phyloP scores from a whole-genome alignment of 1,140 invertebrate genomes.

The Camponotus floridanus region DNA sequence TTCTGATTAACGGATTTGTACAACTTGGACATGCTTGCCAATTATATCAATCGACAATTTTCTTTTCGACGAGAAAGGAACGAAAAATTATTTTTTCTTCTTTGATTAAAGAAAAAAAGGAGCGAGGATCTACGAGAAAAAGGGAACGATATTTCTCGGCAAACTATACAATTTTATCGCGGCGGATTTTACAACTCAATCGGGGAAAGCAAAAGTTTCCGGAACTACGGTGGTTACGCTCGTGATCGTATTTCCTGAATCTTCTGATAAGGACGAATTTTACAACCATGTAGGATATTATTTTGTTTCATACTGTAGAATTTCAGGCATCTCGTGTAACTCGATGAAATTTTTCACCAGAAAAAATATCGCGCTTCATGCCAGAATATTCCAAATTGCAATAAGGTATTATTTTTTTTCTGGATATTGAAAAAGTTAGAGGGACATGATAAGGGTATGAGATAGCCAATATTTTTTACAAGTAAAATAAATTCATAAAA shows the following conservation, averaged over 20 bases:
- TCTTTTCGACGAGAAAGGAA: conserved; percentile 17
- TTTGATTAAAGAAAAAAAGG: conserved; percentile 8
- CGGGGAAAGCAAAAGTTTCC: conserved; percentile 39
- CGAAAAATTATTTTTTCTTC: conserved; percentile 45
- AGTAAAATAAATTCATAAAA: conserved; percentile 2
- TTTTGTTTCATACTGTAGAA: conserved; percentile 43
- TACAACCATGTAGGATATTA: conserved; percentile 48
- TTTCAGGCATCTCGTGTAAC: conserved; percentile 30
- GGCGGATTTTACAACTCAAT: conserved; percentile 61
- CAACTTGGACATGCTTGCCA: conserved; percentile 36
- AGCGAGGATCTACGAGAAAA: neutral
- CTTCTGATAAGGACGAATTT: conserved; percentile 56
- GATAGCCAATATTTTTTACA: neutral
- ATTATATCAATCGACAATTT: conserved; percentile 26
- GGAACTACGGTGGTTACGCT: conserved; percentile 43
- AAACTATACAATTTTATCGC: conserved; percentile 66
- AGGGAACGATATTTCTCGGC: conserved; percentile 49
- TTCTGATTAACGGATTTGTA: conserved; percentile 58
- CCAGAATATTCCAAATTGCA: neutral
- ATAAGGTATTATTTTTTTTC: neutral
- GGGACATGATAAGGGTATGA: neutral
- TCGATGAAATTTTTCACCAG: conserved; percentile 31
- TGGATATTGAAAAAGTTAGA: neutral
- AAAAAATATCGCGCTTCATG: conserved; percentile 18
- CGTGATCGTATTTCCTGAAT: conserved; percentile 54